These are phyloP conservation scores for Tapirus indicus DNA, from an alignment of 2,797 vertebrate genomes.

Conservation along the genomic window DNA sequence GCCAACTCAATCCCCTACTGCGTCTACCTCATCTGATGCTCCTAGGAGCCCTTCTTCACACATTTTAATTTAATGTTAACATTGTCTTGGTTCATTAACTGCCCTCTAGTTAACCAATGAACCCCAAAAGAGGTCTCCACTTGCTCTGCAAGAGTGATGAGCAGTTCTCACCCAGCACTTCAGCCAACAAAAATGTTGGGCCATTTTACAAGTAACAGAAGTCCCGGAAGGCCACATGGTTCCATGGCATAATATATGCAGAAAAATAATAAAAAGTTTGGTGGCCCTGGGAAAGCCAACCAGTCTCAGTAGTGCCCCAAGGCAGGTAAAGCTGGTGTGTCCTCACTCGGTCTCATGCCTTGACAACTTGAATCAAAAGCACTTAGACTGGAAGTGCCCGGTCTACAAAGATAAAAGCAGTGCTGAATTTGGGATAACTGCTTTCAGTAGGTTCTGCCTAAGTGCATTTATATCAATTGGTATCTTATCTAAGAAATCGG, in stretches of 20 bases:
- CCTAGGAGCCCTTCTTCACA: neutral
- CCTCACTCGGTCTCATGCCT: slow-evolving; percentile 63
- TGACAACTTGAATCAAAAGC: neutral
- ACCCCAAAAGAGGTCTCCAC: slow-evolving; percentile 51
- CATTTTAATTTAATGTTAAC: slow-evolving; percentile 47
- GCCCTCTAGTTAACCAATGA: slow-evolving; percentile 45
- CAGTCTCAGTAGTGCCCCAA: slow-evolving; percentile 36
- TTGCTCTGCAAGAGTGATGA: slow-evolving; percentile 64
- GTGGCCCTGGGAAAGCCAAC: slow-evolving; percentile 4
- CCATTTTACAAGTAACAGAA: slow-evolving; percentile 73
- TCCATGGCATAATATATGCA: slow-evolving; percentile 70
- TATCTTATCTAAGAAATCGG: slow-evolving; percentile 3
- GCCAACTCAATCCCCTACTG: neutral
- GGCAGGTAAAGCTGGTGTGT: slow-evolving; percentile 67
- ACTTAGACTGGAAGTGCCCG: neutral
- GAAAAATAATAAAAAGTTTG: slow-evolving; percentile 75
- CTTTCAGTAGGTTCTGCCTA: neutral
- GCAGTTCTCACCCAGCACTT: slow-evolving; percentile 72
- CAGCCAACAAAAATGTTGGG: slow-evolving; percentile 79
- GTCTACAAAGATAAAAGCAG: neutral
- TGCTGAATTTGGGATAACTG: neutral
- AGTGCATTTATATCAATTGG: neutral
- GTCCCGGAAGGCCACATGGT: slow-evolving; percentile 56
- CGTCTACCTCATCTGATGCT: neutral
- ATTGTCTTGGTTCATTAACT: slow-evolving; percentile 60